These are phyloP conservation scores for Tortricodes alternella DNA, from an alignment of 2,888 invertebrate genomes.

Conservation along the genomic window DNA sequence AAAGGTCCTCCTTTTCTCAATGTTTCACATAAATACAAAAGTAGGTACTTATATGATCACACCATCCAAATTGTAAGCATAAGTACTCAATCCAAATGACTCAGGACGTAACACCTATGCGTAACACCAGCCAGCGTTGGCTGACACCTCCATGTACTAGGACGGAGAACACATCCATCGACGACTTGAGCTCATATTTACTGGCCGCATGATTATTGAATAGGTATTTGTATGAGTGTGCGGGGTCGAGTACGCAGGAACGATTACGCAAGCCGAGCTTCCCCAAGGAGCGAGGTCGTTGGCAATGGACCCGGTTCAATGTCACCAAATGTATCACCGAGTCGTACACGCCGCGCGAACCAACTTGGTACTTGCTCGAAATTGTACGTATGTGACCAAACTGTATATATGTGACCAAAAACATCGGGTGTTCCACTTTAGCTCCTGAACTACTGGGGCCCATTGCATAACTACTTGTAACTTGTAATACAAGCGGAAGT, in stretches of 20 bases:
- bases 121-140: background rate
- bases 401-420: too few relatives aligned
- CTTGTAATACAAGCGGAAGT: too few relatives aligned
- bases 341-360: slow-evolving; percentile 42
- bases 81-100: background rate
- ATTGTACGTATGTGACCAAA: background rate
- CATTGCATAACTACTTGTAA: too few relatives aligned
- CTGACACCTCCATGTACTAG: background rate
- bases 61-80: background rate
- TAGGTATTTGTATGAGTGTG: slow-evolving; percentile 20
- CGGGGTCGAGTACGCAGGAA: slow-evolving; percentile 66
- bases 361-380: slow-evolving; percentile 56
- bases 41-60: too few relatives aligned
- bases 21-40: too few relatives aligned
- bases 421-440: too few relatives aligned
- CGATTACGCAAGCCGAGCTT: slow-evolving; percentile 81
- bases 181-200: background rate
- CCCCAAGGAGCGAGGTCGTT: slow-evolving; percentile 81
- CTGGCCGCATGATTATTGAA: slow-evolving; percentile 6
- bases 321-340: slow-evolving; percentile 82
- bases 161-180: background rate
- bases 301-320: slow-evolving; percentile 82
- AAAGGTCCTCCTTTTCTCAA: too few relatives aligned
- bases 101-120: background rate
- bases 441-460: too few relatives aligned